Evolutionary conservation across 1,140 invertebrate species (phyloP), one percentile per base, ranked within the genome.

Genomic region (Steinernema feltiae): DNA sequence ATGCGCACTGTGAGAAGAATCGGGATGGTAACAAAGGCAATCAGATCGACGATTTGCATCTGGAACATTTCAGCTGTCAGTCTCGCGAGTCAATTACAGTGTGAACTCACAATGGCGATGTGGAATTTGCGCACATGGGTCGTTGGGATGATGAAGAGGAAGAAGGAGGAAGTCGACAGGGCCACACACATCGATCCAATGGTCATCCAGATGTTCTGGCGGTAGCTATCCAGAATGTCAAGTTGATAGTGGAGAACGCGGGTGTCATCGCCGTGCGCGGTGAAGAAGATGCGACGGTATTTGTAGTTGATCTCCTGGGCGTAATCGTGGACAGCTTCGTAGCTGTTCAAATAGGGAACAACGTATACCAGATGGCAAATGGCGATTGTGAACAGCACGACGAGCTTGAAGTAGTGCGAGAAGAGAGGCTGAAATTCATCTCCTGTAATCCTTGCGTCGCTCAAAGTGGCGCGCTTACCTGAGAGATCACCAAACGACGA

Each of bases 151-250:
- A 83, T 53, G 70, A 83, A 81, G 1, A 84, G 74, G 41, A 86
- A 80, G 70, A 83, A 84, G 21, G 71, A 80, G 1, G 82, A 75
- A 7, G 83, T 83, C 12, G 83, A 80, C 18, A 84, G 75, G 15
- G 80, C 77, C 15, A 84, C 76, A 70, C 82, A 84, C 80, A 84
- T 82, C 27, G 79, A 78, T 15, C 84, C 83, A 24, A 84, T 83
- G 1, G 80, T 83, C 80, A 86, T 83, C 83, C 83, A 86, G 21
- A 80, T 76, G 69, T 84, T 84, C 73, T 85, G 79, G 48, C 83
- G 86, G 77, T 84, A 84, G 53, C 53, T 63, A 21, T 63, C 24
- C 53, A 63, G 7, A 3, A 63, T 27, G 15, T 63, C 53, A 12
- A 63, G 53, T 27, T 63, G 53, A 21, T 63, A 63, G 24, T 63